phyloP scores from a whole-genome alignment of 2,113 vertebrate species.

The Megaceryle torquata region DNA sequence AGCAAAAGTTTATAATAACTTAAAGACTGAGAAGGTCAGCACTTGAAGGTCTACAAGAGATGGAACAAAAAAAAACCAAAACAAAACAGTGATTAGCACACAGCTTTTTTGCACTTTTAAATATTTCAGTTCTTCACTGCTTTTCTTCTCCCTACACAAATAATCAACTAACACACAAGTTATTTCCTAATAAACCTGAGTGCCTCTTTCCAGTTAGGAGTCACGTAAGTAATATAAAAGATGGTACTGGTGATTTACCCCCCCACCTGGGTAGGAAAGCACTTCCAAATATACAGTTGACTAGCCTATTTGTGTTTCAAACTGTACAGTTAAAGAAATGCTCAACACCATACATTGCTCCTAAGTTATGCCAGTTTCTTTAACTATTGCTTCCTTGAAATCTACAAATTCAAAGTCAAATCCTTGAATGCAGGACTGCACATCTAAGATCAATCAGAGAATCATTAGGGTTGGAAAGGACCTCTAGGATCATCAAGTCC shows the following conservation, averaged over 20 bases:
- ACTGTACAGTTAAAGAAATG: neutral
- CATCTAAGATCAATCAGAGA: neutral
- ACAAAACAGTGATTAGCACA: neutral
- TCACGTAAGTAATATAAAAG: neutral
- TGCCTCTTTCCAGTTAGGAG: neutral
- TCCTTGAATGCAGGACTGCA: neutral
- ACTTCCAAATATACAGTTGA: neutral
- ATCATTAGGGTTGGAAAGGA: too few species aligned
- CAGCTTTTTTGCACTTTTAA: neutral
- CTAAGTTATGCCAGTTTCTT: neutral
- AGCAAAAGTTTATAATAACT: slow-evolving; percentile 84
- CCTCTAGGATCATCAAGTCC: too few species aligned
- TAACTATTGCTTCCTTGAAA: neutral
- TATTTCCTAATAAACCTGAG: neutral
- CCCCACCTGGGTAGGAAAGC: neutral
- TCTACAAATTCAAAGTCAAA: neutral
- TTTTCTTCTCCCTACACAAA: neutral
- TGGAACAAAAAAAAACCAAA: neutral
- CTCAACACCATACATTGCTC: neutral
- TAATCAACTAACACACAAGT: neutral
- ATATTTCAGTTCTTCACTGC: neutral
- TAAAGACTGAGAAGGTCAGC: slow-evolving; percentile 73
- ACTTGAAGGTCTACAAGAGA: slow-evolving; percentile 67
- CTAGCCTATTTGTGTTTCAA: neutral
- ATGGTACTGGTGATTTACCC: neutral